Evolutionary conservation across 2,888 invertebrate species (phyloP).

Genomic region (Lepidochitona cinerea): DNA sequence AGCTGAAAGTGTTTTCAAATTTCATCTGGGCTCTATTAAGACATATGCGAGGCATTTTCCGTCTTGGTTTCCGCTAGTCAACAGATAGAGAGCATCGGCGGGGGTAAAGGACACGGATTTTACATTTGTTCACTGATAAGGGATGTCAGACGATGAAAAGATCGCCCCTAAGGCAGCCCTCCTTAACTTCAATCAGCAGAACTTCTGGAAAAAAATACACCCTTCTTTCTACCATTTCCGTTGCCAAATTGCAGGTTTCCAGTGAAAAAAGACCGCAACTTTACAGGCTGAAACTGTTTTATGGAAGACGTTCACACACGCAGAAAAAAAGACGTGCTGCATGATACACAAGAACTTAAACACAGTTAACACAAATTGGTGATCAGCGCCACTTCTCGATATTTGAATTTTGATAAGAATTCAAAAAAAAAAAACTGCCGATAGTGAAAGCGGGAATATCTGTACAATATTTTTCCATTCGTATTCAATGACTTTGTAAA

Average conservation of each 20-base stretch:
- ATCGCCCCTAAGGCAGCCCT: not conserved
- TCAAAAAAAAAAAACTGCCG: no score
- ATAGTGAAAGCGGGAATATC: no score
- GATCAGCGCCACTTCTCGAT: no score
- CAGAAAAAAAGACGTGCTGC: no score
- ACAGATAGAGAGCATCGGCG: not conserved
- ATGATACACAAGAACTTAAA: no score
- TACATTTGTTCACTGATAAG: not conserved
- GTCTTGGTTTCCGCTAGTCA: not conserved
- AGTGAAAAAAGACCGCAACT: no score
- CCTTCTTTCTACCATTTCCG: not conserved
- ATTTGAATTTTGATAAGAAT: no score
- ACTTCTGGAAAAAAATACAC: not conserved
- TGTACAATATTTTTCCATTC: no score
- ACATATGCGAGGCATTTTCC: conserved; percentile 7
- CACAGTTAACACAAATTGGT: no score
- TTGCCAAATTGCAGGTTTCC: not conserved
- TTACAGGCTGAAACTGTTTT: no score
- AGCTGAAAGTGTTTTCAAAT: conserved; percentile 8
- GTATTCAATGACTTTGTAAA: no score
- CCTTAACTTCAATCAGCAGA: not conserved
- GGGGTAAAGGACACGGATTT: not conserved
- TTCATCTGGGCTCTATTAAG: conserved; percentile 1
- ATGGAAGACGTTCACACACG: no score
- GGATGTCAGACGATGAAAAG: not conserved